A percentile compares a stretch with the other conserved stretches of the same genome.
Conservation (phyloP, 2,888 invertebrate species). For the Shargacucullia verbasci region DNA sequence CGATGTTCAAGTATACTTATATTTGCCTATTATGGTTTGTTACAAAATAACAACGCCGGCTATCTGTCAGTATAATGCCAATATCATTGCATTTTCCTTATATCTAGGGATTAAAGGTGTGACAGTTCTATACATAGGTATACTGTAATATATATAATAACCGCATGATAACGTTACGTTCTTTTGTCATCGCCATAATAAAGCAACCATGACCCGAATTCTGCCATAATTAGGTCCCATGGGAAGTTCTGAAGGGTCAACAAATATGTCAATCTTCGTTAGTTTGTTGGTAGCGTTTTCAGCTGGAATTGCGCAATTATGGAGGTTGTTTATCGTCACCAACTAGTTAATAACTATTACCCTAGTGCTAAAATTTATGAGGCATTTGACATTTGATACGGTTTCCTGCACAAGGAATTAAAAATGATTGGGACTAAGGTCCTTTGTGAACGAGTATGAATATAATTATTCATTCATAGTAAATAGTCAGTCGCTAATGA, state of each 20-base stretch:
- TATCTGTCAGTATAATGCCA: too few relatives aligned
- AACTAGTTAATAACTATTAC: conserved; percentile 24
- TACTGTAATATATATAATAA: too few relatives aligned
- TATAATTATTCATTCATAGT: not conserved
- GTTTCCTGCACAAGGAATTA: conserved; percentile 33
- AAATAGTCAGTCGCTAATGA: not conserved
- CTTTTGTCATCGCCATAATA: conserved; percentile 7
- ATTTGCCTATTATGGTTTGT: too few relatives aligned
- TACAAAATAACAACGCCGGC: too few relatives aligned
- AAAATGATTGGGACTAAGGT: conserved; percentile 23
- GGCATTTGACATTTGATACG: conserved; percentile 38
- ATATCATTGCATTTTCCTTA: too few relatives aligned
- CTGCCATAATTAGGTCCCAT: conserved; percentile 31
- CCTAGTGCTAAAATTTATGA: conserved; percentile 18
- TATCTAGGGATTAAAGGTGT: too few relatives aligned
- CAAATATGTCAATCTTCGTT: conserved; percentile 51
- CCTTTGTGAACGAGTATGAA: not conserved
- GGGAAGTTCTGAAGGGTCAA: conserved; percentile 53
- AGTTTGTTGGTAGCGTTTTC: conserved; percentile 18
- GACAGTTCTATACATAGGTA: too few relatives aligned
- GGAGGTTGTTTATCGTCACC: conserved; percentile 22
- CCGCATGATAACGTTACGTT: conserved; percentile 5
- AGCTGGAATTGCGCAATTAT: conserved; percentile 31
- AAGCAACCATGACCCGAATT: conserved; percentile 36
- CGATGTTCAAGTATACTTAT: too few relatives aligned